Base-by-base conservation (phyloP, 2,888 invertebrate genomes). In the Boloria selene region DNA sequence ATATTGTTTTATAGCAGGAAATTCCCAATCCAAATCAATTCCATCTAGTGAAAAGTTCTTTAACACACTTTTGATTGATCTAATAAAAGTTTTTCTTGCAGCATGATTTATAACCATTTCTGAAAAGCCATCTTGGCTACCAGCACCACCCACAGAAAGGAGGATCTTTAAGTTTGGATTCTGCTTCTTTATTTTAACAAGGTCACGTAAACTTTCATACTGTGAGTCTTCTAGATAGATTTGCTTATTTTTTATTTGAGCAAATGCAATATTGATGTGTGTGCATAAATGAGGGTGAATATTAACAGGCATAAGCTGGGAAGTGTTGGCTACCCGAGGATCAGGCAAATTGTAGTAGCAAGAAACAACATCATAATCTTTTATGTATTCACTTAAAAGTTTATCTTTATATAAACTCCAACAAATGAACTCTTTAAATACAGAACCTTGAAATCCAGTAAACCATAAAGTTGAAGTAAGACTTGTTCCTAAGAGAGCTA, bases 1-100 rank as follows among this genome's bases (percentile, higher is more conserved):
- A 26, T 74, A 70, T 14, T 74, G 69, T 44, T 87, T 80, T 77
- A 95, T 93, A 0, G 94, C 95, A 1, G 97, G 97, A 83, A 97
- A 98, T 81, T 98, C 98, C 97, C 97, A 97, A 80, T 97, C 97
- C 42, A 97, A 84, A 84, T 97, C 96, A 1, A 96, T 83, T 6
- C 96, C 96, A 83, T 96, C 96, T 38, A 96, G 83, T 47, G 87
- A 87, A 70, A 93, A 93, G 31, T 87, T 85, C 67, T 88, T 88
- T 42, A 95, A 85, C 50, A 93, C 82, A 67, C 87, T 79, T 72
- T 93, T 93, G 0, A 94, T 75, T 0, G 94, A 94, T 71, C 84
- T 89, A 16, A 94, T 93, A 68, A 94, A 94, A 38, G 80, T 84
- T 88, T 96, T 96, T 69, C 97, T 93, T 61, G 93, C 94, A 0